Evolutionary conservation across 2,888 invertebrate genomes (phyloP).

Genomic region (Petrophora chlorosata): DNA sequence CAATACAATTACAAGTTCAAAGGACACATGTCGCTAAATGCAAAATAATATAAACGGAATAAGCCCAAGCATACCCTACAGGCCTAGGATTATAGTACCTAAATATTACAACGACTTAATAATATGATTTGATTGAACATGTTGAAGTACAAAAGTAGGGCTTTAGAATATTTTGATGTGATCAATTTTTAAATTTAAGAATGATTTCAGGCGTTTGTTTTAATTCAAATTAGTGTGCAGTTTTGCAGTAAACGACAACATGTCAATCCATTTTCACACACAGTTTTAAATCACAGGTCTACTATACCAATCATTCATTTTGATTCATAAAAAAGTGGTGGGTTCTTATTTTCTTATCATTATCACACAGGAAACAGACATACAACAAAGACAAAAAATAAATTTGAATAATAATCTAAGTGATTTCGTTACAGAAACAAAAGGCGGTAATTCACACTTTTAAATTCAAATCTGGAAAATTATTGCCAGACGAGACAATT

Average conservation of each 20-base stretch:
- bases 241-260: neutral
- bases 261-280: slow-evolving; percentile 15
- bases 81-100: neutral
- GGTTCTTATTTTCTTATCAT: slow-evolving; percentile 22
- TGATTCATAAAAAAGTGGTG: slow-evolving; percentile 37
- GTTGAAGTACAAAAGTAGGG: too few relatives aligned
- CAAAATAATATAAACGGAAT: slow-evolving; percentile 8
- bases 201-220: neutral
- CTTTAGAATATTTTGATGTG: too few relatives aligned
- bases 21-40: slow-evolving; percentile 18
- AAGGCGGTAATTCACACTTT: slow-evolving; percentile 14
- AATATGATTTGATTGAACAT: too few relatives aligned
- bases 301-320: slow-evolving; percentile 22
- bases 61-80: slow-evolving; percentile 18
- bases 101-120: too few relatives aligned
- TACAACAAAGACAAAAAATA: neutral
- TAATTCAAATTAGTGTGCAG: neutral
- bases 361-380: slow-evolving; percentile 20
- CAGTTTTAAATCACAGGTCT: slow-evolving; percentile 41
- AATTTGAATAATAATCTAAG: slow-evolving; percentile 1
- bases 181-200: neutral
- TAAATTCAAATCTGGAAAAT: slow-evolving; percentile 4
- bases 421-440: slow-evolving; percentile 7
- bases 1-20: slow-evolving; percentile 16
- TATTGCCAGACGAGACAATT: slow-evolving; percentile 1